These are phyloP conservation scores for Sardinella longiceps DNA, from an alignment of 2,797 vertebrate genomes.

Conservation along the genomic window DNA sequence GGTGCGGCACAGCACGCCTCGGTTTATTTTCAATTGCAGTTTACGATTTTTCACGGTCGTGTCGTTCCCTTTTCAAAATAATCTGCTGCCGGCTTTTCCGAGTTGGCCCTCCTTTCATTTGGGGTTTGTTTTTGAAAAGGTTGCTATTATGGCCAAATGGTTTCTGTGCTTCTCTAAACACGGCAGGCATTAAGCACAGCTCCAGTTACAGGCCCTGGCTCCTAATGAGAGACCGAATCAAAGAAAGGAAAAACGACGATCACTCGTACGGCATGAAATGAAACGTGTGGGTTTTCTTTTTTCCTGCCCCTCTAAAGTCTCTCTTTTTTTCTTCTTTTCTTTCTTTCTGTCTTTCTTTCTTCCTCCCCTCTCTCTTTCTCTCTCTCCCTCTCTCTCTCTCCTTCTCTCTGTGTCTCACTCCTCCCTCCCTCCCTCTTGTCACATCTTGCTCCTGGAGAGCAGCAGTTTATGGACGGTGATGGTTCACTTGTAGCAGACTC, in stretches of 20 bases:
- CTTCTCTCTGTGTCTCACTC: slow-evolving; percentile 35
- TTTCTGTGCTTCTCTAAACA: slow-evolving; percentile 79
- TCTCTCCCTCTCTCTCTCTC: slow-evolving; percentile 42
- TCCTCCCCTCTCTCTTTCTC: slow-evolving; percentile 71
- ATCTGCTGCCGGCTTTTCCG: slow-evolving; percentile 68
- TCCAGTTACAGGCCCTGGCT: slow-evolving; percentile 77
- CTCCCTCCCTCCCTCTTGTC: slow-evolving; percentile 58
- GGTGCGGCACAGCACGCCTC: slow-evolving; percentile 40
- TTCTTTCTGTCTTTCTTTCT: slow-evolving; percentile 40
- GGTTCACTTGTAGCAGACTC: slow-evolving; percentile 62
- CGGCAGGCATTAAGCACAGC: slow-evolving; percentile 75
- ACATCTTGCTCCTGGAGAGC: slow-evolving; percentile 58
- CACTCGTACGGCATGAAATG: slow-evolving; percentile 71
- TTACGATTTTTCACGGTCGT: slow-evolving; percentile 75
- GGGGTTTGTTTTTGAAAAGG: slow-evolving; percentile 75
- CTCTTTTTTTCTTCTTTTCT: slow-evolving; percentile 45
- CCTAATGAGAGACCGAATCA: slow-evolving; percentile 80
- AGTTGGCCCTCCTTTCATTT: slow-evolving; percentile 71
- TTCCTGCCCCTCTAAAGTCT: slow-evolving; percentile 70
- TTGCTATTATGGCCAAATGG: slow-evolving; percentile 79
- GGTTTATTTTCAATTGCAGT: slow-evolving; percentile 74
- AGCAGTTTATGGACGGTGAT: slow-evolving; percentile 68
- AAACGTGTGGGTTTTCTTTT: slow-evolving; percentile 74
- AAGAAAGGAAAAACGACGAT: slow-evolving; percentile 74
- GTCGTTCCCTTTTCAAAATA: slow-evolving; percentile 69